Evolutionary conservation across 64 coral and sea anemone species (phyloP), one percentile per base, ranked within the genome.

Genomic region (Porites lutea): DNA sequence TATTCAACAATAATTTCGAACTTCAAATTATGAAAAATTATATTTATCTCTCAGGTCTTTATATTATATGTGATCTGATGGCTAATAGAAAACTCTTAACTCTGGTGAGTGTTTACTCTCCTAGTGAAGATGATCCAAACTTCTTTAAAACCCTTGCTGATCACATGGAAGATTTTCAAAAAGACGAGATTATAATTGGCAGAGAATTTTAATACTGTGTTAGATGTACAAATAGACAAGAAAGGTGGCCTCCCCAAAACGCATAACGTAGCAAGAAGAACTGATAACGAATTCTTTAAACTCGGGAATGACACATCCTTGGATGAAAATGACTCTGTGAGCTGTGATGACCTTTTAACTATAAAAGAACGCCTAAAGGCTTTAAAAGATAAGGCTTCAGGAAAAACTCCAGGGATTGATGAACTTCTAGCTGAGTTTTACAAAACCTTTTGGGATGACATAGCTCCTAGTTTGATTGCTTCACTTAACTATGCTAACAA

Each of bases 1-100:
- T 88, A 18, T 77, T 88, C 52, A 76, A 88, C 50, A 88, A 72
- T 48, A 76, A 88, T n/a, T 89, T 89, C 65, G 54, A 60, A 20
- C 51, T 89, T 46, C 20, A 77, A 77, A 61, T 77, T 64, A 6
- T 60, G 47, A 89, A 62, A 57, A 43, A 37, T 12, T 68, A 27
- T 54, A 59, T 61, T 13, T 70, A 89, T 21, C 72, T 16, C 11
- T 16, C 57, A 27, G 86, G 72, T 22, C 21, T 14, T n/a, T 89
- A 60, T 75, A 88, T 88, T 37, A 12, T 88, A 23, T 59, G 52
- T n/a, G 86, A 88, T 47, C 48, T 89, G 11, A 72, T 75, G 61
- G 63, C 71, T 4, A 60, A 75, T 46, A 47, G 72, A 46, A 76
- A 63, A 76, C 45, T 88, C 10, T 52, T 88, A 43, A 88, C 54